Evolutionary conservation across 2,888 invertebrate genomes (phyloP), one percentile per base, ranked within the genome.

Genomic region (Apomyelois bistriatella): DNA sequence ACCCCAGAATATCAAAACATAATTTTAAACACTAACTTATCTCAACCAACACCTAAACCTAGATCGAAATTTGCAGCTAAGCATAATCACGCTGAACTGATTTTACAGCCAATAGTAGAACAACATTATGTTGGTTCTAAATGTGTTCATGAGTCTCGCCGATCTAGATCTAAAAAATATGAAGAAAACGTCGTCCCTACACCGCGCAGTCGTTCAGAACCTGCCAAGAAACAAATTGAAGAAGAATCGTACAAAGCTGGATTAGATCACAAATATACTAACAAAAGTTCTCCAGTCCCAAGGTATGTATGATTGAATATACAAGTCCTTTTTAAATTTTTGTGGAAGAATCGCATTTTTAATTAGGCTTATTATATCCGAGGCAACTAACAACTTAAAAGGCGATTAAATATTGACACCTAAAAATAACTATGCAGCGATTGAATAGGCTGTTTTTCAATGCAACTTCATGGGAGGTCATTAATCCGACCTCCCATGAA

Each of bases 1-100:
- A 60, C 68, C 1, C 81, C 80, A 30, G 85, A 87, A 57, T 90
- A 89, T 68, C 81, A 85, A 71, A 90, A 90, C 59, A 58, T 89
- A 59, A 76, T 80, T 36, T 53, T 77, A 17, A 79, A 77, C 68
- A 65, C 64, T 7, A 74, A 74, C 57, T 76, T 74, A 58, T 69
- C 76, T 37, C 85, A 80, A 32, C 88, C 89, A 6, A 77, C 76
- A 10, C 88, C 89, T 15, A 77, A 84, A 63, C 62, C 74, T 48
- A 78, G 82, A 41, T 76, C 77, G 32, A 86, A 77, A 67, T 78
- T 71, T 35, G 70, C 74, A 58, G 58, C 68, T 8, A 74, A 71
- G 55, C 61, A 68, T 60, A 67, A 66, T 30, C 70, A 69, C 36
- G 72, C 73, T 63, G 65, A 67, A 1, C 62, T 60, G 50, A 68